Base-by-base conservation (phyloP, 2,888 invertebrate species). In the Pollenia angustigena region DNA sequence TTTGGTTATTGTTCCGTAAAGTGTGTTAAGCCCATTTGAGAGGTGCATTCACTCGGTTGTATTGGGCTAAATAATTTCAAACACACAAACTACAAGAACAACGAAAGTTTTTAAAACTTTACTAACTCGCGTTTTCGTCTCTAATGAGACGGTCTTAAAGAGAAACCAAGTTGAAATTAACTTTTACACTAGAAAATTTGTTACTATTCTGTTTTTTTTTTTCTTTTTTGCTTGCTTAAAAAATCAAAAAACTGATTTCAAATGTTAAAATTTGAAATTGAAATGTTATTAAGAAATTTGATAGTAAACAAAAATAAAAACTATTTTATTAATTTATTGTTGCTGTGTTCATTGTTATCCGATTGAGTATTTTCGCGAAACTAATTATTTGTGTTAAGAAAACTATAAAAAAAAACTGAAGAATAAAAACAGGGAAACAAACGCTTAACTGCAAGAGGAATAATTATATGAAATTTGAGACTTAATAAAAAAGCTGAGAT, bases 1-100 rank as follows among this genome's bases (percentile, higher is more conserved):
- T 69, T 76, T 16, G 11, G 48, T 78, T 62, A 71, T 18, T 78
- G 56, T 78, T 74, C 52, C 79, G 66, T 48, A 74, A 79, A 78
- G 64, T 72, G 71, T 83, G 71, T 72, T 79, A 79, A 74, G 68
- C 50, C 72, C 58, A 66, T 79, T 52, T 56, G 66, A 60, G n/a
- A 46, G 58, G 18, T 79, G 84, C 72, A 79, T 66, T 79, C 64
- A 80, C 42, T 79, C 18, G 68, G 1, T 50, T 62, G 48, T 23
- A 48, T 69, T 68, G 44, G 60, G 46, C 54, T 75, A 46, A 32
- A 60, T 54, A 40, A 58, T 60, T 72, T 44, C 48, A 71, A 42
- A 64, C 54, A 40, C 50, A 58, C 32, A 52, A 68, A 81, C 46
- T n/a, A 44, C 46, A 80, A 44, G 42, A 71, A 40, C 44, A 78